These are phyloP conservation scores for Bembecia ichneumoniformis DNA, from an alignment of 2,888 invertebrate genomes.

Conservation along the genomic window DNA sequence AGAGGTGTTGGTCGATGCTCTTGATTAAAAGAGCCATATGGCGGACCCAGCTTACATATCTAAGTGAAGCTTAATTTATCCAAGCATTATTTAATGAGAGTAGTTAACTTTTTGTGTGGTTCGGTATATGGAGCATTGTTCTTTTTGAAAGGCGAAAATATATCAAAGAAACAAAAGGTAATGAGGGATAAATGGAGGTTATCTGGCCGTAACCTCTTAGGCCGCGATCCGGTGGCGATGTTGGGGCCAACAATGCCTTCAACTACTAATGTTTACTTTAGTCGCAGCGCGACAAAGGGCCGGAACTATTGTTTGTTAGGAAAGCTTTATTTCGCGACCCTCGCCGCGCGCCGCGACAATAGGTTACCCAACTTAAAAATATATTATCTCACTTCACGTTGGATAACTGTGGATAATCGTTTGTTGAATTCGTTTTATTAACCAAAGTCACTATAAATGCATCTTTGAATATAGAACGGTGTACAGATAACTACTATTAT, in stretches of 20 bases:
- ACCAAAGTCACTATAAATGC: too few relatives aligned
- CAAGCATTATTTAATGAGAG: too few relatives aligned
- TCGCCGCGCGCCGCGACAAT: constrained; percentile 62
- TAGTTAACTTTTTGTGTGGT: too few relatives aligned
- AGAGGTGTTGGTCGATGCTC: too few relatives aligned
- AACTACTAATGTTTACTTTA: constrained; percentile 71
- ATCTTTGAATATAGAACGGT: too few relatives aligned
- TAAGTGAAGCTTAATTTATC: too few relatives aligned
- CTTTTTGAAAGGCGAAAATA: constrained; percentile 37
- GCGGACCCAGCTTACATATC: too few relatives aligned
- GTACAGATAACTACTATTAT: too few relatives aligned
- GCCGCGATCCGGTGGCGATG: constrained; percentile 20
- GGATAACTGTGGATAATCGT: constrained; percentile 24
- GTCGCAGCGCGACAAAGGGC: constrained; percentile 65
- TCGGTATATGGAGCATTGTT: constrained; percentile 2
- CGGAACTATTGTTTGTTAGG: constrained; percentile 72
- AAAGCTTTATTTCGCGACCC: constrained; percentile 71
- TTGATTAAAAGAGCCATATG: too few relatives aligned
- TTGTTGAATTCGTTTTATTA: too few relatives aligned
- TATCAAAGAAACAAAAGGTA: constrained; percentile 58
- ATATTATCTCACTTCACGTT: constrained; percentile 53
- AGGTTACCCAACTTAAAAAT: constrained; percentile 72
- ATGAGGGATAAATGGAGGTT: constrained; percentile 53
- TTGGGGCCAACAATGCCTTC: constrained; percentile 43
- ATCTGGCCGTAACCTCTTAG: constrained; percentile 57